Evolutionary conservation across 2,113 vertebrate species (phyloP), one percentile per base, ranked within the genome.

Genomic region (Cheilinus undulatus): DNA sequence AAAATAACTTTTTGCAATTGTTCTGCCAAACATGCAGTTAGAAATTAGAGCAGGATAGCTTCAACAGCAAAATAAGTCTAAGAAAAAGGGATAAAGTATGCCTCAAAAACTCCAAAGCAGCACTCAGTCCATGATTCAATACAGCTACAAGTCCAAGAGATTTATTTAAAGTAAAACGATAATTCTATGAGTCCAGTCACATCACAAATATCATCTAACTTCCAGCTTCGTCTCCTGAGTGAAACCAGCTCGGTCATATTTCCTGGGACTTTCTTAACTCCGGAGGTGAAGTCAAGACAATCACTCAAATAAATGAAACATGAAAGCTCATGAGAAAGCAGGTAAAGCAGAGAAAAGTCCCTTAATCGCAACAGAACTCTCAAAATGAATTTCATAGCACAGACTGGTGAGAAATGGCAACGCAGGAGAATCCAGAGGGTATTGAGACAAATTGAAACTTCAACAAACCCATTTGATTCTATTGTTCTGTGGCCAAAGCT

Each of bases 261-360:
- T 78, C 57, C 48, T 14, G 19, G 10, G 52, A 27, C 49, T 54
- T n/a, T 4, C 15, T 51, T 8, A 23, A 48, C 19, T 23, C 1
- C 26, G 13, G 7, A 10, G 17, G 19, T n/a, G 46, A 53, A 56
- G 36, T 32, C 30, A 32, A 52, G 36, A 51, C 36, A 65, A 42
- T 58, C 30, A 7, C 26, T 53, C 46, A 40, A 30, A 27, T 10
- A 57, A 57, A 62, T 36, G 23, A 40, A 9, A 60, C 20, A 24
- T 36, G 51, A 69, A 24, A 65, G 54, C 43, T 59, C 4, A 15
- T 69, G 14, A 20, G 24, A 36, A 64, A 50, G 57, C 60, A 4
- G 10, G 13, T 32, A 27, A 11, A 59, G 46, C 19, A 36, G 17
- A 30, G 30, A 57, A 32, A 63, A 74, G 28, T 45, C 17, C 48